A percentile compares a stretch with the other conserved stretches of the same genome.
These are phyloP conservation scores for Cynocephalus volans DNA, from an alignment of 2,113 vertebrate species.

Conservation along the genomic window DNA sequence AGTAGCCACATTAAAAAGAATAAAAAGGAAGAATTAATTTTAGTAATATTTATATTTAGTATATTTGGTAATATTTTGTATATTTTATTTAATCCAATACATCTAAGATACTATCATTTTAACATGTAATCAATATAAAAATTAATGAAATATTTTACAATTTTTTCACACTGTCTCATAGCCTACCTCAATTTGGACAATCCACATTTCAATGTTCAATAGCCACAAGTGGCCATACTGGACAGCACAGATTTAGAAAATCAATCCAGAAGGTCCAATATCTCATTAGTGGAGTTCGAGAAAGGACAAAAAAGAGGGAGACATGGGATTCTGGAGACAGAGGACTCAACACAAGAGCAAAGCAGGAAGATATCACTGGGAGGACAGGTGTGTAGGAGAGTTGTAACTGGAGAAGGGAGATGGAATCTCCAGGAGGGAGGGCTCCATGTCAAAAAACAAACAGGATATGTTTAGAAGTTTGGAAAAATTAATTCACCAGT, in stretches of 20 bases:
- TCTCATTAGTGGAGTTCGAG: background rate
- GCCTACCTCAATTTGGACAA: background rate
- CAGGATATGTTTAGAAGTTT: background rate
- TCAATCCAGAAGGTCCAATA: background rate
- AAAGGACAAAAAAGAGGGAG: background rate
- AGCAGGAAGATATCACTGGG: background rate
- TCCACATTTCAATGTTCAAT: background rate
- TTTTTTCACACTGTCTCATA: background rate
- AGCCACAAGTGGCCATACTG: background rate
- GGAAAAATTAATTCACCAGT: background rate
- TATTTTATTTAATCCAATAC: background rate
- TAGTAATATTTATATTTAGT: background rate
- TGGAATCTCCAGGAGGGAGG: background rate
- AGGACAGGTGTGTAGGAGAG: background rate
- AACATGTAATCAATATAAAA: constrained; percentile 9
- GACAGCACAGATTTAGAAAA: background rate
- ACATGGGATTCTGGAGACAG: background rate
- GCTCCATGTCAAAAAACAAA: background rate
- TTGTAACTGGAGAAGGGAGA: background rate
- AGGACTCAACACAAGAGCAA: background rate
- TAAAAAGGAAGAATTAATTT: constrained; percentile 38
- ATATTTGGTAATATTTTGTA: too few species aligned
- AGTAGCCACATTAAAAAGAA: constrained; percentile 18
- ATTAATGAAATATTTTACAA: background rate
- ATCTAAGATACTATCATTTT: constrained; percentile 21